Evolutionary conservation across 2,888 invertebrate genomes (phyloP).

Genomic region (Mythimna pallens): DNA sequence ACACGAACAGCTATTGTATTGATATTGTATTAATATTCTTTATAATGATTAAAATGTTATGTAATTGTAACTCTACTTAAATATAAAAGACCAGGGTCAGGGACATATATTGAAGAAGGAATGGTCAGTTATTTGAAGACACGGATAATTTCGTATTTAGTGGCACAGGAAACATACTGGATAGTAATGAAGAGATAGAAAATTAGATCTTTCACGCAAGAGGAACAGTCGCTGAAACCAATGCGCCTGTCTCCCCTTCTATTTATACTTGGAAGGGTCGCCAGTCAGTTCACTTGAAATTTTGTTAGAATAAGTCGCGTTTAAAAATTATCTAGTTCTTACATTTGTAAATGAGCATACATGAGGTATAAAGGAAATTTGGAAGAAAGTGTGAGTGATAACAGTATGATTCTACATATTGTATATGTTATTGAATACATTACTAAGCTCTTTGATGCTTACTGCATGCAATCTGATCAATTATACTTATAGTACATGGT

Average conservation of each 20-base stretch:
- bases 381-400: conserved; percentile 17
- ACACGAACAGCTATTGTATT: conserved; percentile 76
- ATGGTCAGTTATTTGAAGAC: conserved; percentile 7
- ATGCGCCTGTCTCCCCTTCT: not conserved
- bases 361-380: conserved; percentile 32
- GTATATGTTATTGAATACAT: conserved; percentile 42
- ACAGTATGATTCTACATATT: conserved; percentile 13
- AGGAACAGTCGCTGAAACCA: conserved; percentile 8
- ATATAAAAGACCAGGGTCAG: conserved; percentile 36
- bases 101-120: conserved; percentile 12
- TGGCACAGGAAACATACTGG: conserved; percentile 2
- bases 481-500: conserved; percentile 63
- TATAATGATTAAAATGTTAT: conserved; percentile 57
- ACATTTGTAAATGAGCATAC: conserved; percentile 35
- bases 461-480: conserved; percentile 47
- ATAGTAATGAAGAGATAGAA: not conserved
- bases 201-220: not conserved
- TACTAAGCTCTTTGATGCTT: conserved; percentile 68
- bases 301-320: conserved; percentile 19
- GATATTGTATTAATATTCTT: conserved; percentile 65
- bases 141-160: conserved; percentile 5
- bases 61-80: conserved; percentile 55
- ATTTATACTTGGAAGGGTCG: not conserved
- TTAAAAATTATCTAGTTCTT: conserved; percentile 23
- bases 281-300: conserved; percentile 43